These are phyloP conservation scores for Mola mola DNA, from an alignment of 2,113 vertebrate genomes.

Conservation along the genomic window DNA sequence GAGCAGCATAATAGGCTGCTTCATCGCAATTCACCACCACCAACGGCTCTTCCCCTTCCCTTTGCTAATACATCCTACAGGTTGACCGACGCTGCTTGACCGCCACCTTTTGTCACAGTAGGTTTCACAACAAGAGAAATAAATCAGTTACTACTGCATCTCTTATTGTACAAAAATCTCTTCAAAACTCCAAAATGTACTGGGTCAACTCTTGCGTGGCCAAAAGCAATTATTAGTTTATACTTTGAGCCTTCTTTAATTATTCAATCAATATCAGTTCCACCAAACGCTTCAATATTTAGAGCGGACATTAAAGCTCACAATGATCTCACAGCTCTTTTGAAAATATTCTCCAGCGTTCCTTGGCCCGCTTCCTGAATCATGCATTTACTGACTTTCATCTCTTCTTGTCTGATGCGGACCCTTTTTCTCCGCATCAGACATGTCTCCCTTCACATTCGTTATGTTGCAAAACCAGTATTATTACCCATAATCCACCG, in stretches of 20 bases:
- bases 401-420: conserved; percentile 35
- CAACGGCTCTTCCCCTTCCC: conserved; percentile 1
- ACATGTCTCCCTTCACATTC: conserved; percentile 3
- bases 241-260: conserved; percentile 40
- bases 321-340: conserved; percentile 44
- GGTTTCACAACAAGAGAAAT: not conserved
- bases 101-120: not conserved
- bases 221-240: conserved; percentile 25
- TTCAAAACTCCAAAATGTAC: not conserved
- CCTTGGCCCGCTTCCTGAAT: conserved; percentile 4
- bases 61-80: not conserved
- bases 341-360: conserved; percentile 50
- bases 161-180: not conserved
- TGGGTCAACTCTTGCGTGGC: not conserved
- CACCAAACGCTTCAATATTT: conserved; percentile 47
- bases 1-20: conserved; percentile 30
- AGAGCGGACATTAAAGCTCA: conserved; percentile 21
- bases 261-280: conserved; percentile 40
- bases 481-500: conserved; percentile 14
- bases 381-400: conserved; percentile 56
- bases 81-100: no score
- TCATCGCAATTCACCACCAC: conserved; percentile 54
- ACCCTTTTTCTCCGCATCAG: conserved; percentile 22
- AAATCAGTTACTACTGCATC: not conserved
- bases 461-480: conserved; percentile 1